Percentiles rank a stretch among this genome's conserved stretches.
Evolutionary conservation across 1,140 invertebrate species (phyloP).

Genomic region (roundworm (Caenorhabditis elegans)): DNA sequence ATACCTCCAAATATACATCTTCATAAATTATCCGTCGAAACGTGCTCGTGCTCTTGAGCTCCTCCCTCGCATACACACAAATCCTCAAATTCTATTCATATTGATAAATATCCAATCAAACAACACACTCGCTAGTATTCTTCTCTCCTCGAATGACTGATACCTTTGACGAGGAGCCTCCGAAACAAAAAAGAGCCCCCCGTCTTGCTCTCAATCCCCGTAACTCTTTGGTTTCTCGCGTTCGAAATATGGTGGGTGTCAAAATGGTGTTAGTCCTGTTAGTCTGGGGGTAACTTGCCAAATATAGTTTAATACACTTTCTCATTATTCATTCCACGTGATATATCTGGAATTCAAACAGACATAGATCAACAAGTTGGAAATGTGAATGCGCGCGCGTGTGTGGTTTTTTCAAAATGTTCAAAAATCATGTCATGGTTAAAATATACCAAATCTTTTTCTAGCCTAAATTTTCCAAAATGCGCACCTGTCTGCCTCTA

Average conservation of each 20-base stretch:
- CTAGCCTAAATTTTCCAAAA: too few species aligned
- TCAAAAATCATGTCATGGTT: too few species aligned
- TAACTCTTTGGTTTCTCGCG: neutral
- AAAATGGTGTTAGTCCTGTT: too few species aligned
- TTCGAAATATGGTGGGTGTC: neutral
- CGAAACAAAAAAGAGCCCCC: neutral
- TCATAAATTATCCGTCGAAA: neutral
- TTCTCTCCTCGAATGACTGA: neutral
- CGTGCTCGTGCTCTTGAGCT: too few species aligned
- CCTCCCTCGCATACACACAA: constrained; percentile 14
- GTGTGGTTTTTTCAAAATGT: too few species aligned
- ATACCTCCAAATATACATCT: too few species aligned
- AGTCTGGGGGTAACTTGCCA: neutral
- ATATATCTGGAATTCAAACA: neutral
- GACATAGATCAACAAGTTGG: neutral
- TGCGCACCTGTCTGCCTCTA: too few species aligned
- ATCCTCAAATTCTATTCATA: neutral
- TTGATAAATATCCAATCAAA: neutral
- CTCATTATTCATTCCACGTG: neutral
- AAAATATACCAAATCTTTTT: too few species aligned
- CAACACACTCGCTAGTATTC: too few species aligned
- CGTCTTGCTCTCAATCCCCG: neutral
- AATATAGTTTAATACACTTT: neutral
- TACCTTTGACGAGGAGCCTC: neutral
- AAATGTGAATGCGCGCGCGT: too few species aligned